A percentile compares a stretch with the other conserved stretches of the same genome.
phyloP scores from a whole-genome alignment of 2,888 invertebrate genomes.

The Metacarcinus magister region DNA sequence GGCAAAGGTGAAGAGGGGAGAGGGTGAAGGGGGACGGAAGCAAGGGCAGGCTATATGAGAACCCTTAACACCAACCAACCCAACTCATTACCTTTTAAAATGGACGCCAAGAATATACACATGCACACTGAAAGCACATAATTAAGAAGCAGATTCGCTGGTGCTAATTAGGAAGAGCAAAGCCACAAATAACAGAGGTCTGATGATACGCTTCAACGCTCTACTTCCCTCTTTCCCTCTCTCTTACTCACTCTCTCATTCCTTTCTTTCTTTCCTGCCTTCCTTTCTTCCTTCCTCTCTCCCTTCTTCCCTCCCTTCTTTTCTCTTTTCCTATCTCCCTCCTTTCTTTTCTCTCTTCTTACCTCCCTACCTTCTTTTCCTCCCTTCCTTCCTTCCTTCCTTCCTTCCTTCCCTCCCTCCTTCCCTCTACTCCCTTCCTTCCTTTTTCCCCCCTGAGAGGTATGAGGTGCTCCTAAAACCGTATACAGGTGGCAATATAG shows the following conservation, averaged over 20 bases:
- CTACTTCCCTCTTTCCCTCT: neutral
- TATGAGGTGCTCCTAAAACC: neutral
- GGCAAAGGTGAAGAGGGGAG: neutral
- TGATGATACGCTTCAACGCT: neutral
- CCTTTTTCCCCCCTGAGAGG: neutral
- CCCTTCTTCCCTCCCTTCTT: neutral
- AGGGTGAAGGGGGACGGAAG: neutral
- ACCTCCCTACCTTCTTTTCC: neutral
- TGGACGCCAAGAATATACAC: slow-evolving; percentile 21
- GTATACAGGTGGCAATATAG: neutral
- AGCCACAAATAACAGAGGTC: neutral
- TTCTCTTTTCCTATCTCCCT: neutral
- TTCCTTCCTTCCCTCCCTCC: neutral
- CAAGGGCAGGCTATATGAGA: neutral
- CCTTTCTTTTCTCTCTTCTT: neutral
- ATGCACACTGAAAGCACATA: neutral
- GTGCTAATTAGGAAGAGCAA: neutral
- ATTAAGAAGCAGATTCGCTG: neutral
- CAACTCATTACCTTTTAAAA: neutral
- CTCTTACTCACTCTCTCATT: neutral
- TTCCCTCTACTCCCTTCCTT: neutral
- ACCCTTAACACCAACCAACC: neutral
- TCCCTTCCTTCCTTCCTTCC: neutral
- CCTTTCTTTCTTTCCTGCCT: neutral
- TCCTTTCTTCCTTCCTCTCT: neutral